phyloP scores from a whole-genome alignment of 30 jellyfish, hydroid and myxozoan species.

The Aurelia sp. region DNA sequence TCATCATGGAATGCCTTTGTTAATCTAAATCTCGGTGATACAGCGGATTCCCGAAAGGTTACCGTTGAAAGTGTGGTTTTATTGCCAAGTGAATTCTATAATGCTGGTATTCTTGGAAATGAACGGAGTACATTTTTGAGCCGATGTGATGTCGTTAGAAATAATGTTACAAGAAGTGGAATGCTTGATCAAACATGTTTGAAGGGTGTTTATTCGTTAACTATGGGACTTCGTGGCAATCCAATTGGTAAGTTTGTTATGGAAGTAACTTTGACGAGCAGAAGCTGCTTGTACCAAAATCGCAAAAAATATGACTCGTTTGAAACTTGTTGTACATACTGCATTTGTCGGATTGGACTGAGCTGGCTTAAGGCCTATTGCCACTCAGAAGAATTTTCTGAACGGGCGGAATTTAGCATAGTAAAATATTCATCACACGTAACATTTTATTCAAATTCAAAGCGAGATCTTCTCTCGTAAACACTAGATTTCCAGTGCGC shows the following conservation, averaged over 20 bases:
- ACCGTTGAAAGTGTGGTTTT: slow-evolving; percentile 32
- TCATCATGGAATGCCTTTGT: slow-evolving; percentile 65
- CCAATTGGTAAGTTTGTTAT: slow-evolving; percentile 61
- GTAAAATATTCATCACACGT: too few relatives aligned
- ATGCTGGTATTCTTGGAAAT: slow-evolving; percentile 64
- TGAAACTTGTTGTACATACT: too few relatives aligned
- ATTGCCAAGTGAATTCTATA: slow-evolving; percentile 73
- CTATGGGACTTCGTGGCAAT: slow-evolving; percentile 70
- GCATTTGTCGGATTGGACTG: too few relatives aligned
- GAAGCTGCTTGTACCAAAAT: too few relatives aligned
- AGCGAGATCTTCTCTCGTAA: too few relatives aligned
- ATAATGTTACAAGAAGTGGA: slow-evolving; percentile 45
- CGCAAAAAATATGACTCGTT: too few relatives aligned
- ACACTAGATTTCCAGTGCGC: too few relatives aligned
- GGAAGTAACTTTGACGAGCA: too few relatives aligned
- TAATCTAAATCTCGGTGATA: slow-evolving; percentile 3
- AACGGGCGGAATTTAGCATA: too few relatives aligned
- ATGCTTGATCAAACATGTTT: slow-evolving; percentile 40
- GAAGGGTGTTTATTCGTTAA: slow-evolving; percentile 68
- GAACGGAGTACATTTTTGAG: slow-evolving; percentile 21
- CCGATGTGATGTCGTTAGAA: slow-evolving; percentile 53
- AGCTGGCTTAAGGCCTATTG: too few relatives aligned
- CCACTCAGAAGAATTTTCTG: too few relatives aligned
- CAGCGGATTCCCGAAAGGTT: slow-evolving; percentile 13
- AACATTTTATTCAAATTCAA: too few relatives aligned